Conservation (phyloP, 2,888 invertebrate species). For the Drosophila cognata region DNA sequence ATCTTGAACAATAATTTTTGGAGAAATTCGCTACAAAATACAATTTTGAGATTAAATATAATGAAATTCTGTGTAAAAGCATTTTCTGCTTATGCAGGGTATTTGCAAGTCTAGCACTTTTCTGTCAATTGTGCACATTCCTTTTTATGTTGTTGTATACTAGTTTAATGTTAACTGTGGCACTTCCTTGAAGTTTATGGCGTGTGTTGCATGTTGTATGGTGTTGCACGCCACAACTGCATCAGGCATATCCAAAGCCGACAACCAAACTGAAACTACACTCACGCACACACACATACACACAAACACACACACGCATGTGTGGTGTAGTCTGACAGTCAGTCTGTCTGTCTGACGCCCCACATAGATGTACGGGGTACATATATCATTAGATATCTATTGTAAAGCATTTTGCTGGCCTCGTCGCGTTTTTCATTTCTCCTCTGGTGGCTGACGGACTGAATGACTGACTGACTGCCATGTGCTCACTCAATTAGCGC, state of each 20-base stretch:
- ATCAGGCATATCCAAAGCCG: slow-evolving; percentile 52
- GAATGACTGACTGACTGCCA: slow-evolving; percentile 54
- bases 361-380: slow-evolving; percentile 46
- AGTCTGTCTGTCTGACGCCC: slow-evolving; percentile 47
- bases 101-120: slow-evolving; percentile 6
- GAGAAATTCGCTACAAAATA: not conserved
- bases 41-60: not conserved
- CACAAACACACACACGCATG: not conserved
- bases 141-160: slow-evolving; percentile 13
- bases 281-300: slow-evolving; percentile 1
- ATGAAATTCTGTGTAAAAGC: not conserved
- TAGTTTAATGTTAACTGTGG: slow-evolving; percentile 38
- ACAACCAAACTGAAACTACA: slow-evolving; percentile 18
- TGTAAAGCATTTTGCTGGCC: slow-evolving; percentile 62
- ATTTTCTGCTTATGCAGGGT: slow-evolving; percentile 6
- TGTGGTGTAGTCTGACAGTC: slow-evolving; percentile 8
- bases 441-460: slow-evolving; percentile 56
- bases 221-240: slow-evolving; percentile 65
- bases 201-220: slow-evolving; percentile 61
- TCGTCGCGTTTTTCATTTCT: slow-evolving; percentile 77
- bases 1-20: not conserved
- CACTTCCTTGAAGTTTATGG: slow-evolving; percentile 74
- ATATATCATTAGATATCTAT: slow-evolving; percentile 48
- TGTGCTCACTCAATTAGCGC: slow-evolving; percentile 80
- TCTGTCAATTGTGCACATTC: not conserved